These are phyloP conservation scores for Peromyscus leucopus DNA, from an alignment of 2,113 vertebrate species.

Conservation along the genomic window DNA sequence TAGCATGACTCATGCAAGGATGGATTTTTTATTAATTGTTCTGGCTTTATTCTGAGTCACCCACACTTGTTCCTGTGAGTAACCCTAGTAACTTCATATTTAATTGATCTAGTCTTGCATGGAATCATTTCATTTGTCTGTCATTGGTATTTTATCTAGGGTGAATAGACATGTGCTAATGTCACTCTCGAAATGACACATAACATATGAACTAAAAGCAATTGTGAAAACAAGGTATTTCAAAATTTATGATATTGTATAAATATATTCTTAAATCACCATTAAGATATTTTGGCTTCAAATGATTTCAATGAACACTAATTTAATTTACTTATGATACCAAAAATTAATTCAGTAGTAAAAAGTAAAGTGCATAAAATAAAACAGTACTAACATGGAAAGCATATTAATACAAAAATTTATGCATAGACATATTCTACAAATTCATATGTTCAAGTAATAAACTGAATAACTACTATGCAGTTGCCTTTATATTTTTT, in stretches of 20 bases:
- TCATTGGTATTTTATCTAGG: not conserved
- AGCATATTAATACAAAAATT: not conserved
- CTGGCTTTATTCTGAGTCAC: not conserved
- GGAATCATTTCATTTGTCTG: not conserved
- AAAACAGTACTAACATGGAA: not conserved
- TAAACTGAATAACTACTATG: slow-evolving; percentile 32
- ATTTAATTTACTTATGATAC: not conserved
- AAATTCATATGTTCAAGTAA: not conserved
- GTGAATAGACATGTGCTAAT: not conserved
- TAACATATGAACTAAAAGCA: not conserved
- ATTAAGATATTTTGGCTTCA: not conserved
- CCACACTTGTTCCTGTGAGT: not conserved
- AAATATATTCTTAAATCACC: not conserved
- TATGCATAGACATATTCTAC: not conserved
- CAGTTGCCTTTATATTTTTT: not conserved
- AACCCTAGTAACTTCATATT: not conserved
- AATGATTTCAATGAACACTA: not conserved
- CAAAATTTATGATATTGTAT: not conserved
- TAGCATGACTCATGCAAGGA: not conserved
- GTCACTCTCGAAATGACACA: not conserved
- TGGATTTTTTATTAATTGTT: not conserved
- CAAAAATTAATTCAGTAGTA: not conserved
- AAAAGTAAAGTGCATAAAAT: not conserved
- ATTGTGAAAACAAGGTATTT: not conserved
- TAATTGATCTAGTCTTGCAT: too few relatives aligned